Evolutionary conservation across 1,140 invertebrate genomes (phyloP), one percentile per base, ranked within the genome.

Genomic region (Octopus sinensis): DNA sequence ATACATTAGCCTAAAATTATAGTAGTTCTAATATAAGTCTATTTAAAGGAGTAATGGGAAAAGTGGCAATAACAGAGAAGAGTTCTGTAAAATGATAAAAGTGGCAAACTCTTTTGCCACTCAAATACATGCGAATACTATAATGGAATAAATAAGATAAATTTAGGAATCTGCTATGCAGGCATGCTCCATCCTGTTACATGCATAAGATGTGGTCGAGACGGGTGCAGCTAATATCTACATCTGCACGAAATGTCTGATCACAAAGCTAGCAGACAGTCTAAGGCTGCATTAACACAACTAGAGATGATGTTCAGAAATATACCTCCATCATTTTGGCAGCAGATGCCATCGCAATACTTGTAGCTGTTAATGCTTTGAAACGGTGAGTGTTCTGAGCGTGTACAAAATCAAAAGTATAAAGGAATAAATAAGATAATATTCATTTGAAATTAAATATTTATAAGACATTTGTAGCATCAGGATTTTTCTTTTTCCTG

Each of bases 311-410:
- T 73, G 68, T 73, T 6, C 30, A 73, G 6, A 51, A 7, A 43
- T 51, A 77, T 77, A 77, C 76, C 76, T 77, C 76, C 76, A 77
- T 51, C 43, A 77, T 51, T 77, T 77, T 77, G 30, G 76, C 76
- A 13, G 76, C 76, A 77, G 76, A 51, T 43, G 76, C 76, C 52
- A 53, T 52, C 30, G 76, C 76, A 77, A 77, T 77, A 77, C 76
- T 53, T 77, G 76, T 77, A 13, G 76, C 76, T 77, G 76, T 77
- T 77, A 53, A 43, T 51, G 76, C 76, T 77, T 77, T 77, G 76
- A 77, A 51, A 77, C 76, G 76, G 68, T 73, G 68, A 43, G 17
- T 51, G 17, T 77, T 51, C 76, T 77, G 52, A 77, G 7, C 2
- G 4, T 9, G 13, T 23, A 17, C 17, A 77, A 77, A 77, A 53